A percentile compares a stretch with the other conserved stretches of the same genome.
phyloP scores from a whole-genome alignment of 2,113 vertebrate species.

The Irena cyanogastra region DNA sequence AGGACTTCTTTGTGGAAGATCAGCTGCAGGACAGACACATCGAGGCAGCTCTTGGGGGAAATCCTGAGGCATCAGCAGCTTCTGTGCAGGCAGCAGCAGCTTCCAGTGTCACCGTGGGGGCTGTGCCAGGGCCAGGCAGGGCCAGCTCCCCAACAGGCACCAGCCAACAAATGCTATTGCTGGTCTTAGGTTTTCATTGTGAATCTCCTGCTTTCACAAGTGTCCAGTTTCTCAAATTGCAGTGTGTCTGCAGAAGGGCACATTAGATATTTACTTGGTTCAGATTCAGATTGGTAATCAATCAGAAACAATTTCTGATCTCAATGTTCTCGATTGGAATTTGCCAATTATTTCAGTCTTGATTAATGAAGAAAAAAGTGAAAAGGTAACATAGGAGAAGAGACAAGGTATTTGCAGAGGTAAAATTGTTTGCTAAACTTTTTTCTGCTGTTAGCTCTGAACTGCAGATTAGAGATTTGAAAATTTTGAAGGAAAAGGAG shows the following conservation, averaged over 20 bases:
- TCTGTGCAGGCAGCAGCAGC: neutral
- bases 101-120: neutral
- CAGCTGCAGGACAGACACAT: neutral
- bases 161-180: neutral
- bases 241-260: neutral
- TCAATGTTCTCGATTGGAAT: neutral
- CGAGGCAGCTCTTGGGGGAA: neutral
- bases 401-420: neutral
- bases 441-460: neutral
- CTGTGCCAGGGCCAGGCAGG: neutral
- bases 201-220: neutral
- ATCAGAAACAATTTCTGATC: neutral
- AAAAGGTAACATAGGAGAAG: neutral
- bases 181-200: neutral
- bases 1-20: constrained; percentile 11
- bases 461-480: neutral
- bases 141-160: neutral
- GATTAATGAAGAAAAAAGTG: neutral
- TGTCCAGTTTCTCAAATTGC: neutral
- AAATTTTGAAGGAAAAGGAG: neutral
- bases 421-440: neutral
- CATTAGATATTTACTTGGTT: neutral
- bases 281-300: neutral
- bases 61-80: constrained; percentile 37
- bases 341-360: neutral